Conservation (phyloP, 1,140 invertebrate genomes). For the Caenorhabditis brenneri region DNA sequence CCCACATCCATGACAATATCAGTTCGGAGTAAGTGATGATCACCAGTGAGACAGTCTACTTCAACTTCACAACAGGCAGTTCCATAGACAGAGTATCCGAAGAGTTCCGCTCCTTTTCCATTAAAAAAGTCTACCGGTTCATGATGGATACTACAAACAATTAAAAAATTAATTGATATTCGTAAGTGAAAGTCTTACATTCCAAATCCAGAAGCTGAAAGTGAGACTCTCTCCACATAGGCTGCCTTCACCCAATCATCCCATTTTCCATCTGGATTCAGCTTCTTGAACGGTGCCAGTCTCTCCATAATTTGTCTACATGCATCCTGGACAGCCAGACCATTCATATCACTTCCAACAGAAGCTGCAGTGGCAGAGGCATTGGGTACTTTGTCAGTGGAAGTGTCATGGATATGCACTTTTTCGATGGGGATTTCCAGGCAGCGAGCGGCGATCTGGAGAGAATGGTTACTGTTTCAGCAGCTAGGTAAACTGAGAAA, state of each 20-base stretch:
- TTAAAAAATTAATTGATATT: background rate
- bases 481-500: background rate
- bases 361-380: slow-evolving; percentile 90
- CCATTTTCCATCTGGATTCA: slow-evolving; percentile 83
- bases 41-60: slow-evolving; percentile 74
- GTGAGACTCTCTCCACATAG: slow-evolving; percentile 81
- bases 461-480: slow-evolving; percentile 1
- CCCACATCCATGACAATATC: slow-evolving; percentile 95
- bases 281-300: slow-evolving; percentile 80
- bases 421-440: slow-evolving; percentile 79
- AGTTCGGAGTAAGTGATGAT: slow-evolving; percentile 78
- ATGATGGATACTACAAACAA: slow-evolving; percentile 61
- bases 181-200: slow-evolving; percentile 66
- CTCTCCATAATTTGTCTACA: slow-evolving; percentile 81
- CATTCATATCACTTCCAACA: slow-evolving; percentile 88
- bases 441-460: slow-evolving; percentile 78
- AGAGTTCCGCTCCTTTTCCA: slow-evolving; percentile 66
- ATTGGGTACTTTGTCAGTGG: slow-evolving; percentile 92
- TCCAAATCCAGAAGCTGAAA: slow-evolving; percentile 87
- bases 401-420: slow-evolving; percentile 86
- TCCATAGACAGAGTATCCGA: slow-evolving; percentile 70
- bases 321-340: slow-evolving; percentile 88
- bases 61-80: slow-evolving; percentile 73
- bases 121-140: slow-evolving; percentile 64
- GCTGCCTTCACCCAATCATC: slow-evolving; percentile 83